Conservation (phyloP, 1,140 invertebrate genomes). For the Drosophila baimaii region DNA sequence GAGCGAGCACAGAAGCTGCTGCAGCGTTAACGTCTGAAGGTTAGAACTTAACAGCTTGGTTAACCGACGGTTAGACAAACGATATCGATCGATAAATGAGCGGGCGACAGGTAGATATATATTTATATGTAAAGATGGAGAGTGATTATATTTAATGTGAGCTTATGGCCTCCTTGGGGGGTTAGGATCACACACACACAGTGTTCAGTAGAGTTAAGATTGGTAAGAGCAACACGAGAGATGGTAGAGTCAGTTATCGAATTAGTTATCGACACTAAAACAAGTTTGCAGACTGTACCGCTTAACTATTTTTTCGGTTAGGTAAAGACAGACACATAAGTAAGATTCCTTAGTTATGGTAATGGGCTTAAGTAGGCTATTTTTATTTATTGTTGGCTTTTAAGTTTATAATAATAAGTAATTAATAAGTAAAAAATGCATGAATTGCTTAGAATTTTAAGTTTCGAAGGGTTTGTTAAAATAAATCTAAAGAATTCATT, state of each 20-base stretch:
- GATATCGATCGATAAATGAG: constrained; percentile 19
- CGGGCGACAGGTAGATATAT: constrained; percentile 3
- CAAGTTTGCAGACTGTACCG: not conserved
- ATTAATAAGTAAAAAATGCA: not conserved
- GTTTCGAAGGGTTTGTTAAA: not conserved
- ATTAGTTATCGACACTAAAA: constrained; percentile 7
- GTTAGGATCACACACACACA: constrained; percentile 7
- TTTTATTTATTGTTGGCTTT: not conserved
- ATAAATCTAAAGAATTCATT: no score
- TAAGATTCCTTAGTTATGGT: not conserved
- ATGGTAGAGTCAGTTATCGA: not conserved
- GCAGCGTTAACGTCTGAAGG: constrained; percentile 7
- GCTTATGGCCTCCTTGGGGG: constrained; percentile 15
- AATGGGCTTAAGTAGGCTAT: not conserved
- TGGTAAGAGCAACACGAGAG: not conserved
- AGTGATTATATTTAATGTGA: constrained; percentile 6
- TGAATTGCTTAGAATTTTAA: not conserved
- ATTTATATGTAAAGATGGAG: not conserved
- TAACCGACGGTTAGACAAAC: constrained; percentile 32
- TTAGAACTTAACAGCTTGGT: constrained; percentile 20
- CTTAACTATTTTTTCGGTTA: constrained; percentile 2
- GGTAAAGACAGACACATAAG: no score
- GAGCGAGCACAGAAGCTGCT: constrained; percentile 20
- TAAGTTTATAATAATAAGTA: not conserved
- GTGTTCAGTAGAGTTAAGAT: not conserved